phyloP scores from a whole-genome alignment of 2,888 invertebrate genomes.

The Drosophila suboccidentalis region DNA sequence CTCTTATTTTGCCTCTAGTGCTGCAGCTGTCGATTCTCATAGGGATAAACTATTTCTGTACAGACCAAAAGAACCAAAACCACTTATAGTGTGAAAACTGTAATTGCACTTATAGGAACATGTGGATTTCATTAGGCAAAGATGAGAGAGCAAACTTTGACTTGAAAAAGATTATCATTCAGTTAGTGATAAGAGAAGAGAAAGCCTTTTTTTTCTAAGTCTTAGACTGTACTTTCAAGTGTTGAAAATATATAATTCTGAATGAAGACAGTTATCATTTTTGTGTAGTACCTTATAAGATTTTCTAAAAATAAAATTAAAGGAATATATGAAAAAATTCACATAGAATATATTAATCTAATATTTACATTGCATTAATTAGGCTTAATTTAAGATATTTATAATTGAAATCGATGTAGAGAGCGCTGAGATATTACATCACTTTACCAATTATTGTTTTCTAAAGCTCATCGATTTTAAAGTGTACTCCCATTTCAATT shows the following conservation, averaged over 20 bases:
- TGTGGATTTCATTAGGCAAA: neutral
- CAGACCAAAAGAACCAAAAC: neutral
- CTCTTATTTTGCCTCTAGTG: neutral
- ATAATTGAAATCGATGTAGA: neutral
- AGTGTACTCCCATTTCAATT: neutral
- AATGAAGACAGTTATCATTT: too few species aligned
- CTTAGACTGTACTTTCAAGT: neutral
- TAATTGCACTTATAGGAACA: neutral
- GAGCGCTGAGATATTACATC: neutral
- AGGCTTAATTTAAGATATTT: neutral
- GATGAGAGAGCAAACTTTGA: neutral
- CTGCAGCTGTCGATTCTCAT: constrained; percentile 10
- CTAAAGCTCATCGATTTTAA: too few species aligned
- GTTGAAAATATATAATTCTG: too few species aligned
- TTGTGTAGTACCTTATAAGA: too few species aligned
- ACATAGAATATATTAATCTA: too few species aligned
- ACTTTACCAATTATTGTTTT: too few species aligned
- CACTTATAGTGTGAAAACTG: neutral
- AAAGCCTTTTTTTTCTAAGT: too few species aligned
- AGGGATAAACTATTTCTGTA: neutral
- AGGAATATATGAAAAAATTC: too few species aligned
- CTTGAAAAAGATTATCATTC: neutral
- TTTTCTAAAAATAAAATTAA: too few species aligned
- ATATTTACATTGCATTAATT: neutral
- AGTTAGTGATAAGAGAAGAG: neutral